Conservation (phyloP, 2,797 vertebrate species). For the Borostomias antarcticus region DNA sequence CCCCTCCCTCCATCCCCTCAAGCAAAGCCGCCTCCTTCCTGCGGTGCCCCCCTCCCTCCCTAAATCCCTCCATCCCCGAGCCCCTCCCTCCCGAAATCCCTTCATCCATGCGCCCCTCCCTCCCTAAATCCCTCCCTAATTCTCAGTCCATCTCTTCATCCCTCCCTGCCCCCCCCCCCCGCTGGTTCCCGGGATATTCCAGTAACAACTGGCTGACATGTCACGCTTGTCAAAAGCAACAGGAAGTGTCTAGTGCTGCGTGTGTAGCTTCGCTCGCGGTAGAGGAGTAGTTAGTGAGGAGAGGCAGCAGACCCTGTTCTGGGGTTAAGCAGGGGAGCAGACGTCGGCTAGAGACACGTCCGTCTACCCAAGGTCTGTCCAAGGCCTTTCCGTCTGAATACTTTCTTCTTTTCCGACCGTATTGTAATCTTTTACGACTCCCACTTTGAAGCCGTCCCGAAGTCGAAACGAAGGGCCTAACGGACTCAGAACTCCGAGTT, state of each 20-base stretch:
- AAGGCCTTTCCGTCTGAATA: slow-evolving; percentile 48
- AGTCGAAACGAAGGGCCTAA: slow-evolving; percentile 17
- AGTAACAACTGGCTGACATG: too few relatives aligned
- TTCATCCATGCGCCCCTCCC: not conserved
- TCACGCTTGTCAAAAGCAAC: too few relatives aligned
- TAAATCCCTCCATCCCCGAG: not conserved
- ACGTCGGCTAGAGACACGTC: not conserved
- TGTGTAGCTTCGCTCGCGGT: not conserved
- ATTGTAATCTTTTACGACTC: slow-evolving; percentile 44
- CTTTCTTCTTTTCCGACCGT: slow-evolving; percentile 51
- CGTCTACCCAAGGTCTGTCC: too few relatives aligned
- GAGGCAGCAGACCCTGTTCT: not conserved
- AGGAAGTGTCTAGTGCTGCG: too few relatives aligned
- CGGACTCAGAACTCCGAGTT: slow-evolving; percentile 20
- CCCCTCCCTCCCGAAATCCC: not conserved
- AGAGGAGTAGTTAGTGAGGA: not conserved
- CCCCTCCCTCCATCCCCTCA: not conserved
- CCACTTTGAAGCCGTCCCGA: not conserved
- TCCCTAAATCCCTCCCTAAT: not conserved
- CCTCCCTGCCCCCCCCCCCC: not conserved
- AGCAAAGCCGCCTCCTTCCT: not conserved
- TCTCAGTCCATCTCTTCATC: too few relatives aligned
- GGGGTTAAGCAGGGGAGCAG: not conserved
- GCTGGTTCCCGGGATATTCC: too few relatives aligned
- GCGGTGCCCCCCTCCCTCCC: not conserved